These are phyloP conservation scores for Procavia capensis DNA, from an alignment of 2,113 vertebrate genomes.

Conservation along the genomic window DNA sequence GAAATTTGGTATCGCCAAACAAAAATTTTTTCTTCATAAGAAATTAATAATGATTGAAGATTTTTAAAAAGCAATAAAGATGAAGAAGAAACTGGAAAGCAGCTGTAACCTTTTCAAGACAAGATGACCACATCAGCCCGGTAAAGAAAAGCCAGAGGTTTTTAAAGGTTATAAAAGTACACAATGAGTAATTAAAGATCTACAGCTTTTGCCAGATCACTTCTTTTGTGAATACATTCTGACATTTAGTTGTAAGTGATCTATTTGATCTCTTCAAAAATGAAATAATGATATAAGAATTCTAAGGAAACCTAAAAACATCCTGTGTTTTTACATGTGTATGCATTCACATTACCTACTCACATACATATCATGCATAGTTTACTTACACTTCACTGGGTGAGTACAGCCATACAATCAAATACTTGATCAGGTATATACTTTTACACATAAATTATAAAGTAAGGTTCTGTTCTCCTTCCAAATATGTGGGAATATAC, in stretches of 20 bases:
- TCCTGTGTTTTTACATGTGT: not conserved
- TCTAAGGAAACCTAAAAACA: conserved; percentile 40
- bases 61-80: not conserved
- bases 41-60: not conserved
- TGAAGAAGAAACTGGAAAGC: not conserved
- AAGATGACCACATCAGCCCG: not conserved
- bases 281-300: conserved; percentile 41
- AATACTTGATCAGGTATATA: not conserved
- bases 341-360: not conserved
- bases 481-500: too few relatives aligned
- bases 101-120: not conserved
- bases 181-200: not conserved
- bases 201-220: not conserved
- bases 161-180: conserved; percentile 11
- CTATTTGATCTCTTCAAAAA: conserved; percentile 34
- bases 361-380: not conserved
- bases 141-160: not conserved
- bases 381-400: not conserved
- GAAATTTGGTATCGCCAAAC: not conserved
- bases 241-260: conserved; percentile 20
- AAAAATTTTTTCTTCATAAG: not conserved
- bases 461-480: too few relatives aligned
- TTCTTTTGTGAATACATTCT: conserved; percentile 30
- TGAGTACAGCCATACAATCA: not conserved
- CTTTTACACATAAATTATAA: too few relatives aligned